Evolutionary conservation across 92 coral and sea anemone genomes (phyloP), one percentile per base, ranked within the genome.

Genomic region (Umimayanthus chanpuru): DNA sequence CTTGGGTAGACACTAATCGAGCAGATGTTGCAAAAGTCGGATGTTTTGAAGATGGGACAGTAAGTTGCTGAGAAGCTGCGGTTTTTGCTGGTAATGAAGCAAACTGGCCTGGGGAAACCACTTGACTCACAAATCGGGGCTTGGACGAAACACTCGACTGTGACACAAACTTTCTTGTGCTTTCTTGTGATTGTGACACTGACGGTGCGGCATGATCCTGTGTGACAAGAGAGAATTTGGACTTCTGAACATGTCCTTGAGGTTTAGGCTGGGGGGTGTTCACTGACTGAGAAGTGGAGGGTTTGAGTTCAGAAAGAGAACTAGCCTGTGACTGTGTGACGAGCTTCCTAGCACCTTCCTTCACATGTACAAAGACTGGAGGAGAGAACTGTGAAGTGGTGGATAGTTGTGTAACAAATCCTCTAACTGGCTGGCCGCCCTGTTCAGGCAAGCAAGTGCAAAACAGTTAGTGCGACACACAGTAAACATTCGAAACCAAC

Each of bases 331-430:
- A 61, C 76, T 82, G 86, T 39, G 87, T 83, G 87, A 83, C 79
- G 67, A 83, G 9, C 73, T 83, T 83, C 66, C 87, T 83, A 83
- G 77, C 87, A 68, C 87, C 87, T 28, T 83, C 87, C 71, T 83
- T 71, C 77, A 83, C 87, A 50, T 83, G 87, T 83, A 83, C 87
- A 83, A 83, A 83, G 87, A 83, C 78, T 70, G 87, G 87, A 71
- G 77, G 71, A 68, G 87, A 83, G 71, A 79, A 83, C 77, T 83
- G 87, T 70, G 87, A 70, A 70, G 87, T 83, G 87, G 77, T 83
- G 87, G 87, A 21, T 83, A 83, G 87, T 16, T 83, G 87, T 23
- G 87, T 76, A 83, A 83, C 76, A 71, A 44, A 71, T 83, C 87
- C 87, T 83, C 87, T 83, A 28, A 79, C 87, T 83, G 77, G 66